Conservation (phyloP, 2,113 vertebrate genomes). For the Pluvianellus socialis region DNA sequence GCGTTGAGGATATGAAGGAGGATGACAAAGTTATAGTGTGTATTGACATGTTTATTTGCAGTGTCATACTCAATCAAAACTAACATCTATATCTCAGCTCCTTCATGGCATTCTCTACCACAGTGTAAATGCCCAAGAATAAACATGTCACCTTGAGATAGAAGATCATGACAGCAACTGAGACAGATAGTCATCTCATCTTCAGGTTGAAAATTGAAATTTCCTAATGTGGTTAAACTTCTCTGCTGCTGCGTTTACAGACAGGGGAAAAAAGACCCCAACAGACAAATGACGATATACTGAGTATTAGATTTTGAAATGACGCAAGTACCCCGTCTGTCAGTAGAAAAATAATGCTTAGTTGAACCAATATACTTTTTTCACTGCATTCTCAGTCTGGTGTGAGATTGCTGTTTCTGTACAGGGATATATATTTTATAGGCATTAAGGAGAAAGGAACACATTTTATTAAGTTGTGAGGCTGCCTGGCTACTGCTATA, state of each 20-base stretch:
- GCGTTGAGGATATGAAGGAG: neutral
- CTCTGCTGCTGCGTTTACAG: neutral
- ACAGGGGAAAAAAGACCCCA: neutral
- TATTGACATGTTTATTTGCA: conserved; percentile 63
- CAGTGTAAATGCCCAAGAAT: conserved; percentile 49
- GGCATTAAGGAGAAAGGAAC: neutral
- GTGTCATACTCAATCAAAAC: conserved; percentile 60
- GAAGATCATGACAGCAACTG: conserved; percentile 28
- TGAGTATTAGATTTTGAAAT: conserved; percentile 8
- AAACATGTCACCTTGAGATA: conserved; percentile 55
- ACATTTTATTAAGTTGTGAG: neutral
- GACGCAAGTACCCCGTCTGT: neutral
- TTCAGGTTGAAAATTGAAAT: conserved; percentile 54
- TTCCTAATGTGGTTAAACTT: conserved; percentile 27
- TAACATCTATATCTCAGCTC: conserved; percentile 49
- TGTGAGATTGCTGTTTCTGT: neutral
- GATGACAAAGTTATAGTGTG: neutral
- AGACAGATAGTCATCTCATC: conserved; percentile 29
- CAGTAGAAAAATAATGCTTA: conserved; percentile 1
- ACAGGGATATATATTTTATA: neutral
- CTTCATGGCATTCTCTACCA: conserved; percentile 24
- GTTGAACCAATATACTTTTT: neutral
- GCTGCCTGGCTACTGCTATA: neutral
- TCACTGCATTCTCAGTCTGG: neutral
- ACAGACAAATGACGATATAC: neutral